Evolutionary conservation across 2,113 vertebrate genomes (phyloP), one percentile per base, ranked within the genome.

Genomic region (Elephantulus edwardii): DNA sequence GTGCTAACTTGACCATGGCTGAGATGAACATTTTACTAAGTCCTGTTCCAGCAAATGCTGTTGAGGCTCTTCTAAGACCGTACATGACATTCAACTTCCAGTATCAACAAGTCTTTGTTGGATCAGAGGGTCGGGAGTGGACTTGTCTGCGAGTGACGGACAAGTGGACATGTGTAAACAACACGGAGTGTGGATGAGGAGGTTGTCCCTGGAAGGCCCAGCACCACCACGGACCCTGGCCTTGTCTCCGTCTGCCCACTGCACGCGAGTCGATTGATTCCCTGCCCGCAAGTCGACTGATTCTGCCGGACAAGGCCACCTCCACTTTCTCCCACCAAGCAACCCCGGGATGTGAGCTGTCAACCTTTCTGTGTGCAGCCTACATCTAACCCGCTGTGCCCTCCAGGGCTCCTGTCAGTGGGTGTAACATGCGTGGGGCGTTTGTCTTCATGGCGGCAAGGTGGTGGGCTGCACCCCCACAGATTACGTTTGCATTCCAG

Each of bases 131-230:
- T 71, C 28, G 66, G 7, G 5, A 68, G 64, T 26, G 44, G 38
- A 54, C 83, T 44, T 48, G 79, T n/a, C 38, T 44, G 0, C n/a
- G 56, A 56, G 28, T 33, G 42, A 17, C 68, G 54, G 33, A 30
- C 54, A 7, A 46, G 46, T 0, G 40, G 26, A 17, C 54, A 76
- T 24, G 10, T 19, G 52, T 76, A 35, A 24, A 20, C 2, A 56
- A 46, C 48, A 1, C 46, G 3, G 30, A 70, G 68, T 26, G 12
- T 68, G 46, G 48, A n/a, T n/a, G 20, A 1, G 33, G 33, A 77
- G 38, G 35, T 16, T 28, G 3, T 12, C 26, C 9, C 0, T 28
- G 44, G 8, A 19, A 7, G 13, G 26, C 38, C 6, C 3, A 22
- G 4, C 4, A 6, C 50, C 24, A 0, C 46, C 71, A 8, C 44